These are phyloP conservation scores for Brachyistius frenatus DNA, from an alignment of 2,113 vertebrate species.

Conservation along the genomic window DNA sequence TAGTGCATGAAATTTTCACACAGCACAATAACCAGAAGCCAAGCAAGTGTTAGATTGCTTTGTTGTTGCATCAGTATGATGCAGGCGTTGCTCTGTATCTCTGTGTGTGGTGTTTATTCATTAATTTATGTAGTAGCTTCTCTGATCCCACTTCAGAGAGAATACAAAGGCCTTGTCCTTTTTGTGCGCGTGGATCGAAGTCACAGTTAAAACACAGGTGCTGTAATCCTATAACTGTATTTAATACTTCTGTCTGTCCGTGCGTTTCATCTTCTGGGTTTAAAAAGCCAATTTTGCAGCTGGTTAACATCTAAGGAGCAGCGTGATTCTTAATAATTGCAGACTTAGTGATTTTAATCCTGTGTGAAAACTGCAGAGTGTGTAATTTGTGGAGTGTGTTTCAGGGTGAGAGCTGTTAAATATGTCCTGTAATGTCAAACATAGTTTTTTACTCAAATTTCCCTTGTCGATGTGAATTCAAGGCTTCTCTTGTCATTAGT, in stretches of 20 bases:
- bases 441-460: not conserved
- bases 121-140: conserved; percentile 81
- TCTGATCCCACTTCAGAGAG: conserved; percentile 85
- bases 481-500: not conserved
- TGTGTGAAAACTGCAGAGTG: conserved; percentile 6
- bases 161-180: conserved; percentile 76
- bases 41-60: conserved; percentile 77
- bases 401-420: not conserved
- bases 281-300: not conserved
- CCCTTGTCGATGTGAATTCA: too few relatives aligned
- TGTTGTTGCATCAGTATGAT: conserved; percentile 86
- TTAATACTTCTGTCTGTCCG: not conserved
- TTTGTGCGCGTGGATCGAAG: conserved; percentile 47
- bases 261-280: not conserved
- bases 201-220: conserved; percentile 47
- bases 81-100: conserved; percentile 65
- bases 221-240: conserved; percentile 22
- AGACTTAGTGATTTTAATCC: conserved; percentile 24
- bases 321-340: conserved; percentile 18
- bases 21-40: conserved; percentile 66
- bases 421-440: too few relatives aligned
- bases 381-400: conserved; percentile 36
- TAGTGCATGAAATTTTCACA: conserved; percentile 69
- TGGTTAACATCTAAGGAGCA: not conserved
- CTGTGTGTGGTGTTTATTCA: conserved; percentile 79